Conservation (phyloP, 1,140 invertebrate species). For the Lordiphosa collinella region DNA sequence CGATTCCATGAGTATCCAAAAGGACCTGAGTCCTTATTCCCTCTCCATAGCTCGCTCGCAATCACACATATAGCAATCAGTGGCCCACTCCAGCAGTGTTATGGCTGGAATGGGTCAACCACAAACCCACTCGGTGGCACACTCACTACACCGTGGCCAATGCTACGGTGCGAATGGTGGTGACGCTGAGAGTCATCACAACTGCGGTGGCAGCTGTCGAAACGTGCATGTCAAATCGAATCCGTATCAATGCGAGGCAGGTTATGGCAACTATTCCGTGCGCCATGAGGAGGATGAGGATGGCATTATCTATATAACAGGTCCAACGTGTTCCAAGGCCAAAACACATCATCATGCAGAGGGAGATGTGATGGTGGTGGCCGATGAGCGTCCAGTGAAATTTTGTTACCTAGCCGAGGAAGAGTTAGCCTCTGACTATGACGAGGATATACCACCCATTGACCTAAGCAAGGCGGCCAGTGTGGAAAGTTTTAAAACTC, state of each 20-base stretch:
- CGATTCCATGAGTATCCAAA: slow-evolving; percentile 86
- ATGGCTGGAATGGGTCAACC: slow-evolving; percentile 59
- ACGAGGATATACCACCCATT: slow-evolving; percentile 73
- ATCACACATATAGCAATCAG: slow-evolving; percentile 85
- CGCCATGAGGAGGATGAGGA: slow-evolving; percentile 63
- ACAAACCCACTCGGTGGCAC: slow-evolving; percentile 23
- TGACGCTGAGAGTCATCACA: slow-evolving; percentile 67
- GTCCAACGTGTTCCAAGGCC: slow-evolving; percentile 33
- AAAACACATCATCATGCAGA: slow-evolving; percentile 51
- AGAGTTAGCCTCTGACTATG: slow-evolving; percentile 68
- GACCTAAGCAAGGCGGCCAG: slow-evolving; percentile 67
- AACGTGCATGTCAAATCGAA: slow-evolving; percentile 73
- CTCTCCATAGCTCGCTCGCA: slow-evolving; percentile 87
- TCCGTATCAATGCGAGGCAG: slow-evolving; percentile 72
- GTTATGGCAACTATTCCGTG: slow-evolving; percentile 67
- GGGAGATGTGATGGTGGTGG: slow-evolving; percentile 3
- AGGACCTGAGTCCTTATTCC: slow-evolving; percentile 86
- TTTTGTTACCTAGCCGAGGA: slow-evolving; percentile 63
- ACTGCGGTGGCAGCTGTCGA: slow-evolving; percentile 71
- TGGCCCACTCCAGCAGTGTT: slow-evolving; percentile 68
- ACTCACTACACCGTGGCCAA: slow-evolving; percentile 64
- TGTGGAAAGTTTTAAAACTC: slow-evolving; percentile 56
- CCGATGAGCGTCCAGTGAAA: slow-evolving; percentile 19
- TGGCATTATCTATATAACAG: slow-evolving; percentile 67
- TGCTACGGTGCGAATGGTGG: slow-evolving; percentile 75